Conservation (phyloP, 2,113 vertebrate genomes). For the Maccullochella peelii region DNA sequence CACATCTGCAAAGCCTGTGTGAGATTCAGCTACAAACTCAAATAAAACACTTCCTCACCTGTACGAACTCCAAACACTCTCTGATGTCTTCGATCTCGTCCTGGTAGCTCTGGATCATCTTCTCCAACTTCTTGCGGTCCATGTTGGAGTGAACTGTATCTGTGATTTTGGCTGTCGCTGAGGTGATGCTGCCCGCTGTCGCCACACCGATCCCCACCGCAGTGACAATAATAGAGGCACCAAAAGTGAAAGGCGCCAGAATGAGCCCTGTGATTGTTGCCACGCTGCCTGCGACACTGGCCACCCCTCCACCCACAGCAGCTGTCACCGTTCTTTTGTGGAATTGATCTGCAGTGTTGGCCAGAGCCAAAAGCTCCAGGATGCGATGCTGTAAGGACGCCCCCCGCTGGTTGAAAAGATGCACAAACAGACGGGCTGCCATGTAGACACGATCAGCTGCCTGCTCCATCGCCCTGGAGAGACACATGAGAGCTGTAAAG, state of each 20-base stretch:
- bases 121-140: conserved; percentile 84
- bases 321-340: conserved; percentile 77
- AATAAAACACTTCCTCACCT: conserved; percentile 62
- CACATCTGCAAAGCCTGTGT: background rate
- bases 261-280: conserved; percentile 84
- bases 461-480: conserved; percentile 78
- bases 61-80: conserved; percentile 80
- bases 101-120: conserved; percentile 83
- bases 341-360: conserved; percentile 76
- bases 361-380: conserved; percentile 76
- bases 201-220: conserved; percentile 84
- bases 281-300: conserved; percentile 81
- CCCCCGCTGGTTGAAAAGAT: conserved; percentile 79
- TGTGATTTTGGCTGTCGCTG: conserved; percentile 83
- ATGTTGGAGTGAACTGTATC: conserved; percentile 81
- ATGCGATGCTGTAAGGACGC: conserved; percentile 74
- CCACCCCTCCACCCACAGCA: conserved; percentile 79
- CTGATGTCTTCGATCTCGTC: conserved; percentile 77
- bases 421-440: conserved; percentile 81
- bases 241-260: conserved; percentile 84
- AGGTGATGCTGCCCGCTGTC: conserved; percentile 84
- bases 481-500: background rate
- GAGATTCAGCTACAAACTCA: background rate
- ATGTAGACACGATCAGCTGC: conserved; percentile 81
- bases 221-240: conserved; percentile 81